These are phyloP conservation scores for Condylura cristata DNA, from an alignment of 2,113 vertebrate species.

Conservation along the genomic window DNA sequence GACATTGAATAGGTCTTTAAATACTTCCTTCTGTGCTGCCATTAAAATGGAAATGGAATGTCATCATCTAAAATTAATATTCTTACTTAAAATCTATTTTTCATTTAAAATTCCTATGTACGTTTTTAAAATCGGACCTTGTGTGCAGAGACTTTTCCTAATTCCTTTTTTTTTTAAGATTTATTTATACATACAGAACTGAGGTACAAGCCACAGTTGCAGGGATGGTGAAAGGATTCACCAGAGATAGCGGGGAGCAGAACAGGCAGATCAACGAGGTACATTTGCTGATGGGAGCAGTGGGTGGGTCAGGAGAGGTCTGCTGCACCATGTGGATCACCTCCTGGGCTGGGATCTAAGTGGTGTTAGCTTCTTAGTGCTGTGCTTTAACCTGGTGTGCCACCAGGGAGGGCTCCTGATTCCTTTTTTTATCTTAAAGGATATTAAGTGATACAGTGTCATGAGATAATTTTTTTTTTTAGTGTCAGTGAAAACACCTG, in stretches of 20 bases:
- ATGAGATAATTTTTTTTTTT: background rate
- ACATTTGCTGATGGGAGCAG: no score
- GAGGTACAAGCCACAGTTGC: no score
- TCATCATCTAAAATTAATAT: conserved; percentile 6
- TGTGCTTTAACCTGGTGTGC: no score
- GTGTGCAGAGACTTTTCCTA: background rate
- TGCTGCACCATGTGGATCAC: no score
- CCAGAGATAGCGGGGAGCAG: no score
- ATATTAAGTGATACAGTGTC: background rate
- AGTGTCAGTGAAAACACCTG: background rate
- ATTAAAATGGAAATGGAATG: conserved; percentile 41
- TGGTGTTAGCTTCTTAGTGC: no score
- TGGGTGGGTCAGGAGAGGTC: no score
- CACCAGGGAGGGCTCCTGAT: no score
- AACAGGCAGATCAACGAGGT: no score
- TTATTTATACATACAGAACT: no score
- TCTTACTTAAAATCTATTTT: background rate
- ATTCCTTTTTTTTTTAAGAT: background rate
- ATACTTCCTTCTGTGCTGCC: background rate
- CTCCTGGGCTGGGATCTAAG: no score
- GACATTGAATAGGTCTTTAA: background rate
- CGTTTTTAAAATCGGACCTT: background rate
- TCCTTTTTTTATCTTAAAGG: background rate
- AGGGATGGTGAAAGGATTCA: no score
- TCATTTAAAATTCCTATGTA: background rate